phyloP scores from a whole-genome alignment of 1,140 invertebrate species.

The Liolophura sinensis region DNA sequence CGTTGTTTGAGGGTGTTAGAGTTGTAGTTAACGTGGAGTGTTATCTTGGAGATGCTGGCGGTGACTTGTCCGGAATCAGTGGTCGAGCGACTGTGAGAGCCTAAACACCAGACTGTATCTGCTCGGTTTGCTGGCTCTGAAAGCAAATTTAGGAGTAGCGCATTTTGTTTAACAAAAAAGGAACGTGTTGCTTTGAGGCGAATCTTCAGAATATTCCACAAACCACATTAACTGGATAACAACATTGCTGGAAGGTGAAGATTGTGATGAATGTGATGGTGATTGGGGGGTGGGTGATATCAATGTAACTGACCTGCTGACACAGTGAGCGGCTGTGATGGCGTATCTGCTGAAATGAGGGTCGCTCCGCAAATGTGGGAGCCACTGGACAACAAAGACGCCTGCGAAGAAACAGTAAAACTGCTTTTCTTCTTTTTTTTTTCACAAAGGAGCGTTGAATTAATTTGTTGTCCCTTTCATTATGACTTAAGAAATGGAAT shows the following conservation, averaged over 20 bases:
- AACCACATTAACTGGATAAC: too few relatives aligned
- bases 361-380: slow-evolving; percentile 72
- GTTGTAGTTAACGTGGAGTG: slow-evolving; percentile 10
- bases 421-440: too few relatives aligned
- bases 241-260: too few relatives aligned
- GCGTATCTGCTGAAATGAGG: slow-evolving; percentile 71
- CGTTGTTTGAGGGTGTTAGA: slow-evolving; percentile 11
- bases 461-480: too few relatives aligned
- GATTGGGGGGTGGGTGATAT: too few relatives aligned
- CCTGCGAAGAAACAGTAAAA: not conserved
- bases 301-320: slow-evolving; percentile 10
- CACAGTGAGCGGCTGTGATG: slow-evolving; percentile 75
- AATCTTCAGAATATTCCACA: too few relatives aligned
- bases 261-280: too few relatives aligned
- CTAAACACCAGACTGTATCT: slow-evolving; percentile 10
- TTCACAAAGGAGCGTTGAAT: too few relatives aligned
- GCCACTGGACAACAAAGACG: slow-evolving; percentile 21
- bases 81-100: slow-evolving; percentile 8
- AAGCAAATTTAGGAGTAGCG: too few relatives aligned
- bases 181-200: too few relatives aligned
- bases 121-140: not conserved
- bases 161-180: too few relatives aligned
- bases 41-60: slow-evolving; percentile 3
- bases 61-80: slow-evolving; percentile 8
- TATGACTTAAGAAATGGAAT: not conserved